These are phyloP conservation scores for Pycnonotus jocosus DNA, from an alignment of 2,113 vertebrate genomes.

Conservation along the genomic window DNA sequence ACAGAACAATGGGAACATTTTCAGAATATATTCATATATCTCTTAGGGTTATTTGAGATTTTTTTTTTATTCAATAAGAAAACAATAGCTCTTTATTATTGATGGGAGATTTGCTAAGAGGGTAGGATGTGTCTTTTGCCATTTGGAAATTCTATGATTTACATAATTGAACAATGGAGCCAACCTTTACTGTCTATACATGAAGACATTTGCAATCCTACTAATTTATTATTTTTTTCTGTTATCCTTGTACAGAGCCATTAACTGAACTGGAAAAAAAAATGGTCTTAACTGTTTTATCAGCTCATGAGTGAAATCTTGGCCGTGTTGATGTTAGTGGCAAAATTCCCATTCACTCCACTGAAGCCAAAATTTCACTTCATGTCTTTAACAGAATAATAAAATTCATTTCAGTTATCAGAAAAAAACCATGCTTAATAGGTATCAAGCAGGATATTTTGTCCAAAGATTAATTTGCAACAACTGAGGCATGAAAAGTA, in stretches of 20 bases:
- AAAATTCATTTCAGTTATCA: neutral
- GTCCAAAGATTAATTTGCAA: constrained; percentile 16
- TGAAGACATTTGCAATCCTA: neutral
- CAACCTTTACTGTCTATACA: neutral
- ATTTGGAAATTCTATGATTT: neutral
- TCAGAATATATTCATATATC: neutral
- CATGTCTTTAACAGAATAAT: neutral
- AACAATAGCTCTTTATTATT: neutral
- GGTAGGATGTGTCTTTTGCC: rapidly evolving
- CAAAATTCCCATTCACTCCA: neutral
- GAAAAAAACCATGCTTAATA: neutral
- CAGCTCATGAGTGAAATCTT: neutral
- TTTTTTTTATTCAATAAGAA: neutral
- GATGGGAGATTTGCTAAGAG: rapidly evolving
- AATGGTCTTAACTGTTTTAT: neutral
- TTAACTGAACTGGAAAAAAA: neutral
- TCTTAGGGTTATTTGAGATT: neutral
- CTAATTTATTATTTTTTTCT: neutral
- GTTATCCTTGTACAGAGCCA: neutral
- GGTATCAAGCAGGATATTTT: neutral
- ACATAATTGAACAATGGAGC: neutral
- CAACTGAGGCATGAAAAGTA: neutral
- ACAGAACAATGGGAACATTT: neutral
- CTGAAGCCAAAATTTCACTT: neutral
- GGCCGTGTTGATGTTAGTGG: neutral